phyloP scores from a whole-genome alignment of 2,113 vertebrate species.

The Centrocercus urophasianus region DNA sequence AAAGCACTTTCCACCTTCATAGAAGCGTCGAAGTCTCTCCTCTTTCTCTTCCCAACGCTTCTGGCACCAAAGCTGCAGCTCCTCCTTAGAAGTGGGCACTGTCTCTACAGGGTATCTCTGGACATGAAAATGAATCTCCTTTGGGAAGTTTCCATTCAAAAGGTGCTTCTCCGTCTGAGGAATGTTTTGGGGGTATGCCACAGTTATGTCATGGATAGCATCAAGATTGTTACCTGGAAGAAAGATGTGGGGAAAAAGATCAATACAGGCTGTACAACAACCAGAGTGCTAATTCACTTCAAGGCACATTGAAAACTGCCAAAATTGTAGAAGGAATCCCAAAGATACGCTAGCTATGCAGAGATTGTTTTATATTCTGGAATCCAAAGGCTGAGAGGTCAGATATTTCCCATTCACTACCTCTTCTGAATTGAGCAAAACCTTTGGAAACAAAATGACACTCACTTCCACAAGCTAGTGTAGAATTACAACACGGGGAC shows the following conservation, averaged over 20 bases:
- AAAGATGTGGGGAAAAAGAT: not conserved
- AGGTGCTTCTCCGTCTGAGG: conserved; percentile 96
- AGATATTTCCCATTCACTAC: not conserved
- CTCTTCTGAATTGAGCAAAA: not conserved
- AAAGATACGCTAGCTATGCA: not conserved
- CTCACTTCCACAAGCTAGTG: not conserved
- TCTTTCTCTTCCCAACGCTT: conserved; percentile 96
- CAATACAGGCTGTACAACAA: not conserved
- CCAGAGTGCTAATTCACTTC: not conserved
- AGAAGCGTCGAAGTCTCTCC: conserved; percentile 86
- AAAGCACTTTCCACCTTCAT: conserved; percentile 82
- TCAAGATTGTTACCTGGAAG: conserved; percentile 90
- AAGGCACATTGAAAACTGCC: not conserved
- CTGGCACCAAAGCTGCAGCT: conserved; percentile 91
- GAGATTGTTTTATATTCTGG: not conserved
- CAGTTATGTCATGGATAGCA: conserved; percentile 95
- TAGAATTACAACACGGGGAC: not conserved
- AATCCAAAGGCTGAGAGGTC: not conserved
- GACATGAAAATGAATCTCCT: conserved; percentile 96
- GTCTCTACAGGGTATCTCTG: conserved; percentile 82
- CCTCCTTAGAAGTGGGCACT: conserved; percentile 82
- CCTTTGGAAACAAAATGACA: not conserved
- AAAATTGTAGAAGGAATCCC: not conserved
- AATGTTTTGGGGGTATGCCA: conserved; percentile 95
- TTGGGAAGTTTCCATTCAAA: conserved; percentile 88